Percentiles rank a stretch among this genome's conserved stretches.
Conservation (phyloP, 2,888 invertebrate genomes). For the Sarcophaga rosellei region DNA sequence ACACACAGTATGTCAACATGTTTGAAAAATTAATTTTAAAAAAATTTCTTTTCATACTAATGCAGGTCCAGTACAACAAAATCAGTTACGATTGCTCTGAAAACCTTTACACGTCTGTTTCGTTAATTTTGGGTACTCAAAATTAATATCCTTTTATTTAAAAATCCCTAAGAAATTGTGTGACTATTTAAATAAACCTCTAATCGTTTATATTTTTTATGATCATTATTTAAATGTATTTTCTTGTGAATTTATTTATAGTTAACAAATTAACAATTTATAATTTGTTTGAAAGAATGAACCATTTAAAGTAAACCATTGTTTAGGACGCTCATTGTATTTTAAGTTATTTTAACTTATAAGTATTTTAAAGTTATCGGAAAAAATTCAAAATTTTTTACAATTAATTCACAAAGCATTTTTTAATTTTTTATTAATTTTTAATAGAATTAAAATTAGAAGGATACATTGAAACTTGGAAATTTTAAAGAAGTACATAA, state of each 20-base stretch:
- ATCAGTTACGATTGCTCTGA: constrained; percentile 88
- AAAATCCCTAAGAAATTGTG: constrained; percentile 13
- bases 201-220: constrained; percentile 49
- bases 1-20: not conserved
- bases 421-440: not conserved
- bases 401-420: constrained; percentile 23
- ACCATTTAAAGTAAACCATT: constrained; percentile 29
- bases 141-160: constrained; percentile 9
- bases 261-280: constrained; percentile 65
- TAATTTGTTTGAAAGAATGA: constrained; percentile 56
- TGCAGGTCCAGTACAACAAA: constrained; percentile 90
- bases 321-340: constrained; percentile 17
- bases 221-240: constrained; percentile 53
- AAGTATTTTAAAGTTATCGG: constrained; percentile 45
- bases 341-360: constrained; percentile 44
- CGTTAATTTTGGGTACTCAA: constrained; percentile 83
- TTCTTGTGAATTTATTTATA: constrained; percentile 59
- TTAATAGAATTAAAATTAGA: constrained; percentile 16
- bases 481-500: constrained; percentile 13
- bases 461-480: constrained; percentile 23
- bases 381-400: constrained; percentile 35
- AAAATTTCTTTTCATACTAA: constrained; percentile 72
- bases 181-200: constrained; percentile 24
- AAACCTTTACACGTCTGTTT: constrained; percentile 93
- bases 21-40: not conserved